phyloP scores from a whole-genome alignment of 1,140 invertebrate genomes.

The Nasonia vitripennis region DNA sequence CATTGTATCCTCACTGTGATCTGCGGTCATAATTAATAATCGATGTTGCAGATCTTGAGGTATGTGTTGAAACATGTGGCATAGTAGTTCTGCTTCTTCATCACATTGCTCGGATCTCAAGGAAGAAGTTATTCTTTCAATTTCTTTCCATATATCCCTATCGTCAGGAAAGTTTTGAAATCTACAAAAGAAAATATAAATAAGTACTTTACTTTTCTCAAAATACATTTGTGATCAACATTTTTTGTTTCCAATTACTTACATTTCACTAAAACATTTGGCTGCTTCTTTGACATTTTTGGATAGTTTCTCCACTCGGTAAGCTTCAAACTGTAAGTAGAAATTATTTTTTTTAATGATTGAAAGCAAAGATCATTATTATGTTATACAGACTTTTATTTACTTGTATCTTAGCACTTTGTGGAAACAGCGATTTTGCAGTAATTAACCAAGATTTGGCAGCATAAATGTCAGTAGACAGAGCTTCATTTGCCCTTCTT shows the following conservation, averaged over 20 bases:
- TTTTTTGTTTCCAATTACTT: slow-evolving; percentile 57
- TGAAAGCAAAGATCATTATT: slow-evolving; percentile 41
- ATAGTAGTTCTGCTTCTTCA: slow-evolving; percentile 75
- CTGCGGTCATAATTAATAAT: slow-evolving; percentile 86
- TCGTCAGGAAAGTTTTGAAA: slow-evolving; percentile 80
- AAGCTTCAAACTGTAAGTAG: slow-evolving; percentile 83
- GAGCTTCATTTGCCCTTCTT: slow-evolving; percentile 82
- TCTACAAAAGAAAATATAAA: slow-evolving; percentile 65
- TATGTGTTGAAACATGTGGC: slow-evolving; percentile 82
- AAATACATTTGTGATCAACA: not conserved
- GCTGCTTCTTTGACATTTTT: slow-evolving; percentile 88
- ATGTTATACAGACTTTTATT: slow-evolving; percentile 40
- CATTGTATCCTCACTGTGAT: slow-evolving; percentile 90
- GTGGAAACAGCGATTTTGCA: slow-evolving; percentile 89
- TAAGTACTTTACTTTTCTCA: slow-evolving; percentile 7
- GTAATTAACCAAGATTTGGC: slow-evolving; percentile 95
- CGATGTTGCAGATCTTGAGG: slow-evolving; percentile 84
- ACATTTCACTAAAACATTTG: slow-evolving; percentile 85
- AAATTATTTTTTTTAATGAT: slow-evolving; percentile 3
- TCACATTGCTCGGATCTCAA: slow-evolving; percentile 79
- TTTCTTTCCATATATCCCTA: slow-evolving; percentile 84
- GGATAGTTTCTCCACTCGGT: slow-evolving; percentile 86
- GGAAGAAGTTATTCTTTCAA: slow-evolving; percentile 85
- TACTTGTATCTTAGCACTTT: slow-evolving; percentile 89
- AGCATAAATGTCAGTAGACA: slow-evolving; percentile 82